Evolutionary conservation across 2,888 invertebrate genomes (phyloP), one percentile per base, ranked within the genome.

Genomic region (Brachyopa scutellaris): DNA sequence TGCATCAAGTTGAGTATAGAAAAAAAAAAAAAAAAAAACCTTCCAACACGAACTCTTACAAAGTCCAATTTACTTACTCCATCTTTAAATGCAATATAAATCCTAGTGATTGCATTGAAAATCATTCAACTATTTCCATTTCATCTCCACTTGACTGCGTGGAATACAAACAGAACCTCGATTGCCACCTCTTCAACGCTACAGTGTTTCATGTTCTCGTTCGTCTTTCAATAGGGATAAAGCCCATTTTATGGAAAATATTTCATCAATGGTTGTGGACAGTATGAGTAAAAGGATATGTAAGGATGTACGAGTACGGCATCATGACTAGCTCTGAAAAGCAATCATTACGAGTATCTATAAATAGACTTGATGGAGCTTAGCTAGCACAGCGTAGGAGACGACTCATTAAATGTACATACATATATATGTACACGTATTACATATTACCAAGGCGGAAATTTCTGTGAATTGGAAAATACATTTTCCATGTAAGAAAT

Each of bases 401-500:
- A 21, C 11, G 23, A 9, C 26, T n/a, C n/a, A n/a, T n/a, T n/a
- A n/a, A 5, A n/a, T 9, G 5, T 6, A 21, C 26, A 13, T 26
- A 51, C 7, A 33, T n/a, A n/a, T n/a, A n/a, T n/a, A n/a, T n/a
- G n/a, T n/a, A n/a, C n/a, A n/a, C n/a, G n/a, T n/a, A n/a, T n/a
- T n/a, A n/a, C n/a, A n/a, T n/a, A n/a, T n/a, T n/a, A n/a, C n/a
- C n/a, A 6, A 40, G 26, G n/a, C 26, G 57, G 38, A 40, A 57
- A 57, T 38, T 57, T 42, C 29, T 19, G 4, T 29, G 21, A 31
- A 62, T 47, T 62, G 45, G 45, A 62, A 62, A 62, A 62, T 62
- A 62, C 7, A 1, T 47, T 13, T 21, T n/a, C 11, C 13, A 21
- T 1, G 33, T 33, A 8, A 8, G 11, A n/a, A 11, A 19, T 13